Evolutionary conservation across 1,140 invertebrate genomes (phyloP).

Genomic region (Lepidostoma basale): DNA sequence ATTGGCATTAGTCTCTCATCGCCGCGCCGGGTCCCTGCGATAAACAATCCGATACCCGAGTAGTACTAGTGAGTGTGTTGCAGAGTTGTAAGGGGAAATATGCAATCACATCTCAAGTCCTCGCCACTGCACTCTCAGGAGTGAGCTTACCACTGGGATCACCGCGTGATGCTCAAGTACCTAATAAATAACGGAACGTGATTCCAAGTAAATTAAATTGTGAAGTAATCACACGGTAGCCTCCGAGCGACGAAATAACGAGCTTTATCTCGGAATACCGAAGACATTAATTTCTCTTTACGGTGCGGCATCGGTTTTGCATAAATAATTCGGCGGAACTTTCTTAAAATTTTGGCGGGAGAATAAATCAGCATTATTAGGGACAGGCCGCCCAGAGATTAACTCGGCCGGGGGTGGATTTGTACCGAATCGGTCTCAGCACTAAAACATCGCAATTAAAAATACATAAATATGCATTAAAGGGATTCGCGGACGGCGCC

Average conservation of each 20-base stretch:
- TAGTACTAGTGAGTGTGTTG: no score
- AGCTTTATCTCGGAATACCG: neutral
- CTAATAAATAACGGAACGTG: conserved; percentile 7
- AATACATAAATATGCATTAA: conserved; percentile 41
- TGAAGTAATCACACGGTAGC: neutral
- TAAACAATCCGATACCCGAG: no score
- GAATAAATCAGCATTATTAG: conserved; percentile 37
- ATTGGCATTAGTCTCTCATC: neutral
- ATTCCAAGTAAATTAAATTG: conserved; percentile 15
- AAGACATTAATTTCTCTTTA: conserved; percentile 6
- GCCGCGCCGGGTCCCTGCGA: no score
- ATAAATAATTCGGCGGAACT: conserved; percentile 30
- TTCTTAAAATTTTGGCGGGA: conserved; percentile 28
- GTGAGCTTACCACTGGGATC: no score
- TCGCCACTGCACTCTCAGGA: no score
- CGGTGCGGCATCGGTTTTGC: conserved; percentile 25
- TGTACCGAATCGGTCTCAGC: conserved; percentile 13
- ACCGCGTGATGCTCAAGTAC: no score
- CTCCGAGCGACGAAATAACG: neutral
- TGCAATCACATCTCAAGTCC: no score
- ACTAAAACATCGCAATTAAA: conserved; percentile 41
- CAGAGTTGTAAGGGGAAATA: no score
- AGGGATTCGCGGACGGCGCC: conserved; percentile 3
- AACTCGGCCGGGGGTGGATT: conserved; percentile 26
- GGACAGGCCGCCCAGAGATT: conserved; percentile 5